Conservation (phyloP, 2,797 vertebrate species). For the Thamnophis elegans region DNA sequence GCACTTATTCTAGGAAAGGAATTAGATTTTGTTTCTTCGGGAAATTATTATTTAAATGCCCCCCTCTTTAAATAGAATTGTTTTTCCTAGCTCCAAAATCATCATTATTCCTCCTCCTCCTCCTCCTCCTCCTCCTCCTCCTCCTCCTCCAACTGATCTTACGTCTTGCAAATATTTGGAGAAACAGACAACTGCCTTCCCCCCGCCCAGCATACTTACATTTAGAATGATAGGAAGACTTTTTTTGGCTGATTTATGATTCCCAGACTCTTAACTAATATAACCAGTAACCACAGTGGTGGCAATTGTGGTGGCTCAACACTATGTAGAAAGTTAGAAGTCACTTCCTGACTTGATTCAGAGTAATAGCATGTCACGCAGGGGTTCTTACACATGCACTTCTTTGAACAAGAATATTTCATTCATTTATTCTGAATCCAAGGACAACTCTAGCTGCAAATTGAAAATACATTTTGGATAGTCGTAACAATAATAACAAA, state of each 20-base stretch:
- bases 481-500: not conserved
- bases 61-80: slow-evolving; percentile 11
- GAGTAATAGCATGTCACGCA: not conserved
- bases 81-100: slow-evolving; percentile 14
- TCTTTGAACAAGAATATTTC: not conserved
- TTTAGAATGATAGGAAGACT: not conserved
- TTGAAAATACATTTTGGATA: not conserved
- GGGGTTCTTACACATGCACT: not conserved
- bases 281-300: not conserved
- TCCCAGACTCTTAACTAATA: not conserved
- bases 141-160: no score
- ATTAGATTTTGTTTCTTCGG: not conserved
- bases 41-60: no score
- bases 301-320: not conserved
- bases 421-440: not conserved
- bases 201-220: not conserved
- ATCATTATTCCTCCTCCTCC: not conserved
- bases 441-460: not conserved
- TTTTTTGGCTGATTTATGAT: not conserved
- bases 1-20: not conserved
- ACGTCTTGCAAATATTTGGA: not conserved
- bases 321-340: not conserved
- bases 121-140: no score
- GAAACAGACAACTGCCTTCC: not conserved
- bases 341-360: not conserved